phyloP scores from a whole-genome alignment of 2,113 vertebrate species.

The Laticauda colubrina region DNA sequence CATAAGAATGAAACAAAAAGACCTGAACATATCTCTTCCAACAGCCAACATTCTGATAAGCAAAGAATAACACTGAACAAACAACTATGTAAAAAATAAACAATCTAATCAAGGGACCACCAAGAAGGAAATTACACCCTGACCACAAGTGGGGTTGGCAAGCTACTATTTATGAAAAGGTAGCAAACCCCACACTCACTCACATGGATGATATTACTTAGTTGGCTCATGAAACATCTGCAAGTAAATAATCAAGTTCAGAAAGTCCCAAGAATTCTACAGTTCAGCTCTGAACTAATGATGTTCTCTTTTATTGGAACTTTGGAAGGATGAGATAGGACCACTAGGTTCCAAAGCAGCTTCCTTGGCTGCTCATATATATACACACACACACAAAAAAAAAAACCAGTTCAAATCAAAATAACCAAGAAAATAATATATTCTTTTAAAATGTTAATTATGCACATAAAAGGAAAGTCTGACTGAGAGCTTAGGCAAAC shows the following conservation, averaged over 20 bases:
- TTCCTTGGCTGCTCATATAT: background rate
- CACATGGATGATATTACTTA: background rate
- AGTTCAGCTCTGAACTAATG: background rate
- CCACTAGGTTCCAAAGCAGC: background rate
- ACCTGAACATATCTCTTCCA: background rate
- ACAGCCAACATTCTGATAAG: background rate
- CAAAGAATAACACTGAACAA: background rate
- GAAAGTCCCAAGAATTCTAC: background rate
- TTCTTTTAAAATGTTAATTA: background rate
- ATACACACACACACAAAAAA: too few relatives aligned
- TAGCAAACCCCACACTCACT: background rate
- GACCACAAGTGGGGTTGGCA: background rate
- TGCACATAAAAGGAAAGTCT: background rate
- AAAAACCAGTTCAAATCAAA: background rate
- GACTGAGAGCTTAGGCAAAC: background rate
- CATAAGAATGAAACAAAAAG: background rate
- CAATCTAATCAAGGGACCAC: background rate
- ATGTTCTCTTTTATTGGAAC: background rate
- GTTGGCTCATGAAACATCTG: background rate
- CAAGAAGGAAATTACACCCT: background rate
- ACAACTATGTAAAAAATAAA: background rate
- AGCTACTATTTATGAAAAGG: background rate
- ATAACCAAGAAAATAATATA: background rate
- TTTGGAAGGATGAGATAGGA: background rate
- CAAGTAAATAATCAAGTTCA: background rate